Evolutionary conservation across 2,113 vertebrate species (phyloP), one percentile per base, ranked within the genome.

Genomic region (Coryphaenoides rupestris): DNA sequence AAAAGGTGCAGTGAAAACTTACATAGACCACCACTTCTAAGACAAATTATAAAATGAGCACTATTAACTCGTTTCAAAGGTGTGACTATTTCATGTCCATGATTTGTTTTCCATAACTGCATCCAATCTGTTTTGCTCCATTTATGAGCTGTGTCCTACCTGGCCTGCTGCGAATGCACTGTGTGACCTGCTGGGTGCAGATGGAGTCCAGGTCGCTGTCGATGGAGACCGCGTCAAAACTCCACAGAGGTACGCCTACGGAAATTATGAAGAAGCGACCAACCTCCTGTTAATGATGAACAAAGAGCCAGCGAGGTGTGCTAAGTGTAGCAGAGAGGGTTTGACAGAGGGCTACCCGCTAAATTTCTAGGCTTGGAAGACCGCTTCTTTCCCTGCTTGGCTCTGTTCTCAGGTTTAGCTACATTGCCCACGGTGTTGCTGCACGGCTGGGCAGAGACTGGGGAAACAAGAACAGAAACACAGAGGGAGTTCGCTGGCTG

Each of bases 191-290:
- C 40, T 86, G 85, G 1, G 84, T 86, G 54, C 73, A 79, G 62
- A 88, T 84, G 4, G 90, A 90, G 66, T 92, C 87, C 54, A 91
- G 77, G 75, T 93, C 87, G 17, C 89, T 91, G 75, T 90, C 89
- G n/a, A 90, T 79, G 26, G 87, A 87, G 69, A 90, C 85, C 0
- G 70, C 59, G 62, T 90, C 90, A 70, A 90, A 92, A 64, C 78
- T 86, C 70, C 58, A 71, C 60, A 91, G 54, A 14, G 87, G 77
- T 13, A 89, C 76, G 33, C 84, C 90, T 92, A 10, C 4, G 26
- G 76, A 59, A 71, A 3, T 63, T 50, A n/a, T 56, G 14, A 72
- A 65, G 21, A 28, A 33, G 19, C 17, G 61, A 4, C 47, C 19
- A 21, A 19, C 16, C n/a, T n/a, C n/a, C n/a, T n/a, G 63, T 70